Base-by-base conservation (phyloP, 2,888 invertebrate genomes). In the Corythucha ciliata region DNA sequence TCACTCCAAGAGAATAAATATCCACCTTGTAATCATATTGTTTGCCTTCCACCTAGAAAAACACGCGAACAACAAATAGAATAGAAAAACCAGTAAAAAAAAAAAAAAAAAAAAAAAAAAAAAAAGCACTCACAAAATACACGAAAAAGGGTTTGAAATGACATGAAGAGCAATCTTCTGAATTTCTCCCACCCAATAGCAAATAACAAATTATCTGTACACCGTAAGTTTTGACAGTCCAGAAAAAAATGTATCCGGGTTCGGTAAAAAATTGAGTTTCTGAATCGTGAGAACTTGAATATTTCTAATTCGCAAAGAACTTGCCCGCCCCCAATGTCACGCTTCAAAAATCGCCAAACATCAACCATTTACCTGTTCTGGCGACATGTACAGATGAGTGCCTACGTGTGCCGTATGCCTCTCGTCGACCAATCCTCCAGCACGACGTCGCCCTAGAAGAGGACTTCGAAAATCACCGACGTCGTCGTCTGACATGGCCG, bases 361-460 rank as follows among this genome's bases (percentile, higher is more conserved):
- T n/a, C n/a, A n/a, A n/a, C n/a, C n/a, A n/a, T n/a, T 50, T 58
- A 76, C 75, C 71, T 96, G 96, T 67, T 98, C 97, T 1, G 97
- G 97, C 32, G 94, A 93, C 97, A 98, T 98, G 69, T 98, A 98
- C 2, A 96, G 74, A 58, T 85, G 83, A 0, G 98, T 98, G 21
- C 97, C 92, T 32, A 81, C 81, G 58, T 76, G 73, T 37, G 74
- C 73, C 1, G 75, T 75, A 55, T 75, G 74, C n/a, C 66, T 58
- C 55, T 68, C 70, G 42, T 71, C 57, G 16, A 46, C 21, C 29
- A 40, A 8, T 5, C 41, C 41, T 24, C 42, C 42, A 14, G 33
- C 27, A 24, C 36, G 14, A 16, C 24, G 42, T 32, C 50, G 42
- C n/a, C 33, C 33, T 22, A 56, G 42, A 14, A 53, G 33, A 10